phyloP scores from a whole-genome alignment of 2,888 invertebrate species.

The Torymus auratus region DNA sequence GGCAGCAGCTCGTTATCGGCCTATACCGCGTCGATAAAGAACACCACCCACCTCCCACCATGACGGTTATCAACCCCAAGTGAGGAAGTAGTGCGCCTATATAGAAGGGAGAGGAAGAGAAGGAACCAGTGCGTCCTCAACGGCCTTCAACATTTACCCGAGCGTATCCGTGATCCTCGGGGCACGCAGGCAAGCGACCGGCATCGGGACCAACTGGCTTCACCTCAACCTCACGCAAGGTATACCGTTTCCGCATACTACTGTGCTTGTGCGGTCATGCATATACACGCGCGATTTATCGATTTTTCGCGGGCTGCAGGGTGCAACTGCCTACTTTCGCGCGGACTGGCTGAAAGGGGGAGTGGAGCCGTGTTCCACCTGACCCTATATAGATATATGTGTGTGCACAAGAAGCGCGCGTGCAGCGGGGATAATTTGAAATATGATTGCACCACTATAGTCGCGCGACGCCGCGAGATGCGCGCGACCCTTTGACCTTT shows the following conservation, averaged over 20 bases:
- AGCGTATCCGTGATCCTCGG: slow-evolving; percentile 56
- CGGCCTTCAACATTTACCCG: slow-evolving; percentile 52
- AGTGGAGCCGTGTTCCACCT: no score
- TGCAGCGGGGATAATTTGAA: no score
- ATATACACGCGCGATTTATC: neutral
- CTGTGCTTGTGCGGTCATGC: no score
- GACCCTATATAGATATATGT: no score
- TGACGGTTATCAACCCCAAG: neutral
- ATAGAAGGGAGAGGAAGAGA: neutral
- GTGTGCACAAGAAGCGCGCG: no score
- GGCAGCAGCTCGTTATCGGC: slow-evolving; percentile 8
- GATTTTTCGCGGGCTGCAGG: no score
- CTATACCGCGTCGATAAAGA: neutral
- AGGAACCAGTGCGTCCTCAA: neutral
- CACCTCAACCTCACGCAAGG: slow-evolving; percentile 50
- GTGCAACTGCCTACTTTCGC: no score
- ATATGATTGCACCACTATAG: no score
- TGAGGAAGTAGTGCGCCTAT: neutral
- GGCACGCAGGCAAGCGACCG: slow-evolving; percentile 50
- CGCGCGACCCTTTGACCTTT: no score
- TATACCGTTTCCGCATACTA: neutral
- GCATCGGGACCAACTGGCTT: slow-evolving; percentile 41
- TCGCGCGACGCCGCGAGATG: no score
- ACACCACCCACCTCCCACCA: neutral
- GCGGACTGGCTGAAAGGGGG: no score